Base-by-base conservation (phyloP, 2,113 vertebrate species). In the Polypterus senegalus region DNA sequence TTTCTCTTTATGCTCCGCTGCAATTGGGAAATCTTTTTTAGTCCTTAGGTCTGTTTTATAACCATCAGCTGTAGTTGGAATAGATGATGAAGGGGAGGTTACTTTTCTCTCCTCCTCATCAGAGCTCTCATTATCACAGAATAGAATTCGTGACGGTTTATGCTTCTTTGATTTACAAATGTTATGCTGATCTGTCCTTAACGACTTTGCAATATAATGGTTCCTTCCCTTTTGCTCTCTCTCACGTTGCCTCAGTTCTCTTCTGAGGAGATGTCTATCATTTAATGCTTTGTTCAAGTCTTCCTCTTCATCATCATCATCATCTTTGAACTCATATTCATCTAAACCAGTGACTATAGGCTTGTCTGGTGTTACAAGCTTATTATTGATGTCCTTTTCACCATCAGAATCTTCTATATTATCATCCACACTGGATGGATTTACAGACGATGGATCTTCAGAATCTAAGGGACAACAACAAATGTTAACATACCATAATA, bases 301-400 rank as follows among this genome's bases (percentile, higher is more conserved):
- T 61, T 92, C 81, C 69, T 86, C 86, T 58, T 86, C 85, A 8
- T 89, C 86, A 56, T 90, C 88, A 10, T 88, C 87, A 52, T 89
- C 87, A 46, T 99, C 96, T 79, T 97, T 99, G 79, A 99, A 98
- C 67, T 98, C 96, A 9, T 99, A 99, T 64, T 98, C 96, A 72
- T 98, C 96, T 71, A 96, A 76, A 57, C 91, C 91, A 46, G 88
- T 88, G 56, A 77, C 58, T 27, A 89, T 86, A 61, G 86, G 83
- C 68, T 94, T 97, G 65, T 64, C 85, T 3, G 88, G 68, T 65
- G 74, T 77, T 0, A 63, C 63, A 0, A 84, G 86, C 76, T 98
- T 96, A 69, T 75, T 85, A 6, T 91, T 87, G 2, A 86, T 83
- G 66, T 97, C 94, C 67, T 98, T 98, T 66, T 98, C 96, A 9